Evolutionary conservation across 2,888 invertebrate genomes (phyloP), one percentile per base, ranked within the genome.

Genomic region (Folsomia manolachei): DNA sequence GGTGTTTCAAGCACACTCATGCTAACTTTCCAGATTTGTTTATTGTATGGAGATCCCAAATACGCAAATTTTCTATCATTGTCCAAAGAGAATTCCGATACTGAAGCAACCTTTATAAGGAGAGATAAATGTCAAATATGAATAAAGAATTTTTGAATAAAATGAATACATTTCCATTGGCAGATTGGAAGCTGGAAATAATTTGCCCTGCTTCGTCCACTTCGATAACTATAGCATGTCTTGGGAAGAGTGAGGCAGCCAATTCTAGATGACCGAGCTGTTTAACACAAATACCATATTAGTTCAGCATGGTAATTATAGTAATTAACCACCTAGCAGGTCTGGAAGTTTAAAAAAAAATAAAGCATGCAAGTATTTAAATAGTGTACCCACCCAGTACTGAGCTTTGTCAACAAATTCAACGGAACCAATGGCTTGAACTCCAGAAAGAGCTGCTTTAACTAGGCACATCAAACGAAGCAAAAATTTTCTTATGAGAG

Each of bases 141-240:
- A 9, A 9, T 39, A 39, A 39, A 9, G 39, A 39, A 4, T 39
- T 18, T 52, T 14, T 60, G 18, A 21, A 23, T 7, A 23, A 60
- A 39, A 14, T 9, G 4, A 39, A 4, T 1, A 90, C 80, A 21
- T 86, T 86, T 52, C 85, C 85, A 81, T 91, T 89, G 0, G 86
- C 62, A 56, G 56, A 56, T n/a, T 89, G 90, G 75, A 90, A 86
- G 4, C 89, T 87, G 24, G 90, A 90, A 9, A 91, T 82, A 76
- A 94, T 88, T 73, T 90, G 88, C 19, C 93, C 94, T 79, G 87
- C 86, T 86, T 88, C 88, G 81, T 91, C 89, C 1, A 92, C 81
- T 81, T 90, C 89, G 39, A 91, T 78, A 60, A 91, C 83, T 0
- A 89, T 89, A 1, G 86, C 82, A 69, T 87, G 84, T 56, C 85